Conservation (phyloP, 2,797 vertebrate species). For the Danio aesculapii region DNA sequence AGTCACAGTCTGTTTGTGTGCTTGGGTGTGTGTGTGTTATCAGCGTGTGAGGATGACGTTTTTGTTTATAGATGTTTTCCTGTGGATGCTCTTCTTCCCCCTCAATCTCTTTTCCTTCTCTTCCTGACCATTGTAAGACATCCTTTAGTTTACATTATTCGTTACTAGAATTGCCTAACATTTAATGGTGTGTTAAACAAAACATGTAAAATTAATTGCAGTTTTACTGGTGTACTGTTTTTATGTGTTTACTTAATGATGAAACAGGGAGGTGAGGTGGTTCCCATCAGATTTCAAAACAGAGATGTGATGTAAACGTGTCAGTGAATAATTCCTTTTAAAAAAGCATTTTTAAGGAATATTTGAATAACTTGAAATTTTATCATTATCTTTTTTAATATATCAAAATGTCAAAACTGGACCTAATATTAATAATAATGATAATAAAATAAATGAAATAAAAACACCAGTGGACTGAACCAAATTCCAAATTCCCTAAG, state of each 20-base stretch:
- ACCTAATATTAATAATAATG: too few relatives aligned
- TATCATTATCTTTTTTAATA: too few relatives aligned
- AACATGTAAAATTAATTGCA: not conserved
- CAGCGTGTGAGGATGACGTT: constrained; percentile 3
- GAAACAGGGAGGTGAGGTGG: not conserved
- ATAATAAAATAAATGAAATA: too few relatives aligned
- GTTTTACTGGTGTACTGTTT: not conserved
- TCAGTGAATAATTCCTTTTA: too few relatives aligned
- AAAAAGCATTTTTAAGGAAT: too few relatives aligned
- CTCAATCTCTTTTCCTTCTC: constrained; percentile 32
- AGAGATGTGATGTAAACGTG: too few relatives aligned
- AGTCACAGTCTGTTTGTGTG: constrained; percentile 71
- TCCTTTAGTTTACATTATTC: not conserved
- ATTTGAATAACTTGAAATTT: too few relatives aligned
- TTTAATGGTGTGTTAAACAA: not conserved
- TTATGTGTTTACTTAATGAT: not conserved
- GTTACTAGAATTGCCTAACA: not conserved
- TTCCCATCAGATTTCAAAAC: too few relatives aligned
- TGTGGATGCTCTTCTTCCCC: not conserved
- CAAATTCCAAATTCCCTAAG: too few relatives aligned
- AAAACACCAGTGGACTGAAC: too few relatives aligned
- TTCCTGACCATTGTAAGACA: not conserved
- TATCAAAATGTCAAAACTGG: too few relatives aligned
- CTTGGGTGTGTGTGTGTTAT: constrained; percentile 22
- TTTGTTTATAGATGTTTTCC: constrained; percentile 41